Base-by-base conservation (phyloP, 2,888 invertebrate species). In the Latrodectus hesperus region DNA sequence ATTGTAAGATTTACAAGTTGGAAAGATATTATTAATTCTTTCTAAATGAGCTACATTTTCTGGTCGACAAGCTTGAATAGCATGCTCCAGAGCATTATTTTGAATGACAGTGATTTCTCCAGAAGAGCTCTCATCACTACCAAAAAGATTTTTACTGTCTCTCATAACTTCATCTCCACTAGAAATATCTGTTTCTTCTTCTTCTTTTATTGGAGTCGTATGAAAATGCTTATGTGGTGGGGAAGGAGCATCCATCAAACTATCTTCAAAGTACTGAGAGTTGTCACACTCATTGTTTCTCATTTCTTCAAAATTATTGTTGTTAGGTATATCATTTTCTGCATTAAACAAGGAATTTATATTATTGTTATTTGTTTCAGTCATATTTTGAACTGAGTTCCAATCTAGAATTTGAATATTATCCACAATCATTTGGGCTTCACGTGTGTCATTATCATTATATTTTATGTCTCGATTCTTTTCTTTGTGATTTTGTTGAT, bases 241-340 rank as follows among this genome's bases (percentile, higher is more conserved):
- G 71, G 84, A 80, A 49, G 83, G 87, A 52, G 82, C 86, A 74
- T 89, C 90, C 77, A 90, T 86, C 78, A 90, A 84, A 87, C 90
- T 90, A 84, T 90, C 90, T 81, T 90, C 90, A 88, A 90, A 89
- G 82, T 87, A 90, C 88, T 89, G 90, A 84, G 90, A 90, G 72
- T 88, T 89, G 60, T 90, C 90, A 65, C 84, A 89, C 26, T 87
- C 87, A 82, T 78, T 85, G 26, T 73, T 70, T 52, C 68, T 38
- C 22, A 70, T 72, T 38, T 88, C 80, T 55, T 76, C 79, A 49
- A 84, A 67, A 38, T 80, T 80, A 55, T 82, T 89, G 38, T 84
- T 88, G 67, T 82, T 83, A 38, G 80, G 75, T 52, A 80, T 65
- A 17, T 53, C 55, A 51, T 72, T 83, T 38, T 80, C 78, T 12